A percentile compares a stretch with the other conserved stretches of the same genome.
phyloP scores from a whole-genome alignment of 1,140 invertebrate genomes.

The Drosophila melanica region DNA sequence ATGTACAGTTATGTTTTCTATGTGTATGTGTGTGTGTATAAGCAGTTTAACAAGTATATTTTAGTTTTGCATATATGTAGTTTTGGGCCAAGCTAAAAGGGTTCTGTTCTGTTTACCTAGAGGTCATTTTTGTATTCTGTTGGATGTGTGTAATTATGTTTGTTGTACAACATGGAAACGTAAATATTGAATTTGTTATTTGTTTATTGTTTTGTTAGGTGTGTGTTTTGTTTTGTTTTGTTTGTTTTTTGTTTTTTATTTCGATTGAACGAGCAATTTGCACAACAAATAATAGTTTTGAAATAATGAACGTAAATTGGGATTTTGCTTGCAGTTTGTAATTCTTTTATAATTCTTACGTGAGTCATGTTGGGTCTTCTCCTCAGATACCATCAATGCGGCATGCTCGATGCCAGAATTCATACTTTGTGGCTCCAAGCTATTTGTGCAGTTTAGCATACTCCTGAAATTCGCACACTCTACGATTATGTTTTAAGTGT shows the following conservation, averaged over 20 bases:
- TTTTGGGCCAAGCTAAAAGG: constrained; percentile 28
- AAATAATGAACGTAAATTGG: constrained; percentile 52
- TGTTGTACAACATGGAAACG: constrained; percentile 30
- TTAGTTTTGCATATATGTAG: constrained; percentile 16
- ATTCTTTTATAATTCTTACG: constrained; percentile 86
- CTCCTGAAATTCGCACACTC: constrained; percentile 89
- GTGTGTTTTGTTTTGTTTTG: constrained; percentile 34
- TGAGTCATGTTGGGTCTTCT: constrained; percentile 91
- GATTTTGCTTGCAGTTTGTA: constrained; percentile 40
- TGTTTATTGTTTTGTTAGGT: constrained; percentile 33
- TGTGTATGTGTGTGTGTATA: constrained; percentile 9
- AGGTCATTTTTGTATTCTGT: constrained; percentile 39
- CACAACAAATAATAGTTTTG: constrained; percentile 70
- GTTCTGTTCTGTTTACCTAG: constrained; percentile 57
- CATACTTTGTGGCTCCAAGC: constrained; percentile 89
- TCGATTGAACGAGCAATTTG: constrained; percentile 70
- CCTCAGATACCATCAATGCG: constrained; percentile 90
- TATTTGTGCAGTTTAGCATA: constrained; percentile 93
- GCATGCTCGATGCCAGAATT: constrained; percentile 89
- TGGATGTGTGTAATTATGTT: constrained; percentile 31
- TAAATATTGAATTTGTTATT: constrained; percentile 44
- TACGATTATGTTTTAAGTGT: constrained; percentile 85
- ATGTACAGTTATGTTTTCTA: constrained; percentile 1
- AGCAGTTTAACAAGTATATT: constrained; percentile 38
- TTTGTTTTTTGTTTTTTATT: constrained; percentile 34